These are phyloP conservation scores for Oostethus manadensis DNA, from an alignment of 2,113 vertebrate species.

Conservation along the genomic window DNA sequence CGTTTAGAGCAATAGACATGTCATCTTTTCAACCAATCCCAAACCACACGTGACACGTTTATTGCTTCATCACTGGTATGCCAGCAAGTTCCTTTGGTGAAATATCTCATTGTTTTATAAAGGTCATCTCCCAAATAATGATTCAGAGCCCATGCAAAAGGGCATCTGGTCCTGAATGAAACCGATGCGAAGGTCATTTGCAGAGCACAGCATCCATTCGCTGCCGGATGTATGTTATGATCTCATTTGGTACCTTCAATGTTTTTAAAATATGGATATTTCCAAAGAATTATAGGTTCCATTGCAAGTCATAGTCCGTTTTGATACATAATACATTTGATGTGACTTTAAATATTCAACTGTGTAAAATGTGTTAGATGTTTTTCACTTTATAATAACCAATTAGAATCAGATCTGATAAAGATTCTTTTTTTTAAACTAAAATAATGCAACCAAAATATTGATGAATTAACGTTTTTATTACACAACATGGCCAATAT, in stretches of 20 bases:
- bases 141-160: slow-evolving; percentile 48
- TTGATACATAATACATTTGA: background rate
- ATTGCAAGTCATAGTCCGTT: background rate
- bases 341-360: background rate
- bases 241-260: slow-evolving; percentile 16
- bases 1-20: too few species aligned
- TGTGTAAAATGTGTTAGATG: too few species aligned
- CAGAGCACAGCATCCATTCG: slow-evolving; percentile 31
- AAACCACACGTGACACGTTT: slow-evolving; percentile 32
- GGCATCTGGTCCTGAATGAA: slow-evolving; percentile 51
- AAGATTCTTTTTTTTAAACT: too few species aligned
- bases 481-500: too few species aligned
- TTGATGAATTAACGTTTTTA: too few species aligned
- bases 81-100: slow-evolving; percentile 54
- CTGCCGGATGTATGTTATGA: slow-evolving; percentile 14
- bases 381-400: too few species aligned
- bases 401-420: too few species aligned
- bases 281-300: background rate
- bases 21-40: slow-evolving; percentile 23
- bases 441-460: too few species aligned
- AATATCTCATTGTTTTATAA: slow-evolving; percentile 60
- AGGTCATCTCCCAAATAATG: slow-evolving; percentile 55
- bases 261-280: background rate
- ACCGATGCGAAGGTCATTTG: slow-evolving; percentile 37
- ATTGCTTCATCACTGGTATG: slow-evolving; percentile 28